phyloP scores from a whole-genome alignment of 37 sponge, comb jelly and placozoan species.

The Oopsacas minuta region DNA sequence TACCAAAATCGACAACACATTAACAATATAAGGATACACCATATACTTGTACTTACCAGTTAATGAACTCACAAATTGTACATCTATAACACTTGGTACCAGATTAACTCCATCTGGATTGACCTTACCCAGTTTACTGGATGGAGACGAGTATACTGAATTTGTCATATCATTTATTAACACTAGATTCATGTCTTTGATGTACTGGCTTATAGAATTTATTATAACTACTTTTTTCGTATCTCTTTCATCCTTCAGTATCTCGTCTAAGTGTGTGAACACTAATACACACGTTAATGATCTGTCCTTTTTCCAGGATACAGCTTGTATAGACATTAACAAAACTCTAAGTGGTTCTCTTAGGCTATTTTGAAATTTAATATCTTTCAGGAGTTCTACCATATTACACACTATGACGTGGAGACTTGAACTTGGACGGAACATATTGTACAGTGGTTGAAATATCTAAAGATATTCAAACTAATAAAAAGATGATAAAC shows the following conservation, averaged over 20 bases:
- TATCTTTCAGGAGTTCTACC: background rate
- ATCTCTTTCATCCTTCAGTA: background rate
- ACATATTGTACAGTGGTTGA: background rate
- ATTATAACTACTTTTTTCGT: background rate
- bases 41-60: background rate
- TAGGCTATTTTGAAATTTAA: background rate
- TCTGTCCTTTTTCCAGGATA: background rate
- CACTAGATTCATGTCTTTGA: background rate
- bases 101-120: conserved; percentile 4
- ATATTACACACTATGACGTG: background rate
- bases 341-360: background rate
- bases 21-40: too few species aligned
- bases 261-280: conserved; percentile 4
- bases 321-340: background rate
- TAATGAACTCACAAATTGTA: background rate
- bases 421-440: background rate
- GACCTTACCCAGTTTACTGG: background rate
- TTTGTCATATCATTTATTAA: background rate
- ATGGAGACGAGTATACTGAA: background rate
- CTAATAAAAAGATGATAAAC: too few species aligned
- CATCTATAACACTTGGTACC: background rate
- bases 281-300: background rate
- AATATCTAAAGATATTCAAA: background rate
- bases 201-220: background rate
- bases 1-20: too few species aligned